These are phyloP conservation scores for Proteles cristata DNA, from an alignment of 2,113 vertebrate species.

Conservation along the genomic window DNA sequence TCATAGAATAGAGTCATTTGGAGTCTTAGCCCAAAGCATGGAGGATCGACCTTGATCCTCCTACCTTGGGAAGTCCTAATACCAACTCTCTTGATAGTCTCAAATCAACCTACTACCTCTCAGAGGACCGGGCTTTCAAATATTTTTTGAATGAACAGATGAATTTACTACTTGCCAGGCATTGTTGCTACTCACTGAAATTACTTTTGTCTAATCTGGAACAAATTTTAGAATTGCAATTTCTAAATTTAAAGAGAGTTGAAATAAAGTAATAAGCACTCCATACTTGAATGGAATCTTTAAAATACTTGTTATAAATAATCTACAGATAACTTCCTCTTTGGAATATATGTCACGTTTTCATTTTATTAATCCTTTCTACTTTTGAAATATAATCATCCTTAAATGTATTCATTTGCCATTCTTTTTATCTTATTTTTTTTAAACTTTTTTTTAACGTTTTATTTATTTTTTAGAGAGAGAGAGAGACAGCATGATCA, in stretches of 20 bases:
- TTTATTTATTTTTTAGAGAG: too few species aligned
- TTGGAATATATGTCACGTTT: not conserved
- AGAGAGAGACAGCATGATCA: too few species aligned
- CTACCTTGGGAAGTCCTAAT: not conserved
- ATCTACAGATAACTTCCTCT: not conserved
- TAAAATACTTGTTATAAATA: not conserved
- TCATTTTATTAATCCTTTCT: constrained; percentile 27
- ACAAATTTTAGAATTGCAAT: constrained; percentile 18
- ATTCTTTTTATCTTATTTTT: not conserved
- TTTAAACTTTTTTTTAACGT: too few species aligned
- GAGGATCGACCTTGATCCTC: not conserved
- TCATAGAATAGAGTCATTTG: not conserved
- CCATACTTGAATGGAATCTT: not conserved
- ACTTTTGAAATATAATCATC: not conserved
- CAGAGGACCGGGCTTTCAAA: not conserved
- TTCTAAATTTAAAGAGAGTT: not conserved
- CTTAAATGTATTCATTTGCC: not conserved
- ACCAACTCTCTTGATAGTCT: not conserved
- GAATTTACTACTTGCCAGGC: not conserved
- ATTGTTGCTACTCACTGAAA: not conserved
- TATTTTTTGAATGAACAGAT: not conserved
- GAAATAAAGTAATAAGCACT: not conserved
- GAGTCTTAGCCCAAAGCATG: not conserved
- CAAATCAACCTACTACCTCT: not conserved
- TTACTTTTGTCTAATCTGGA: not conserved